Percentiles rank a stretch among this genome's conserved stretches.
phyloP scores from a whole-genome alignment of 2,113 vertebrate species.

The Morone saxatilis region DNA sequence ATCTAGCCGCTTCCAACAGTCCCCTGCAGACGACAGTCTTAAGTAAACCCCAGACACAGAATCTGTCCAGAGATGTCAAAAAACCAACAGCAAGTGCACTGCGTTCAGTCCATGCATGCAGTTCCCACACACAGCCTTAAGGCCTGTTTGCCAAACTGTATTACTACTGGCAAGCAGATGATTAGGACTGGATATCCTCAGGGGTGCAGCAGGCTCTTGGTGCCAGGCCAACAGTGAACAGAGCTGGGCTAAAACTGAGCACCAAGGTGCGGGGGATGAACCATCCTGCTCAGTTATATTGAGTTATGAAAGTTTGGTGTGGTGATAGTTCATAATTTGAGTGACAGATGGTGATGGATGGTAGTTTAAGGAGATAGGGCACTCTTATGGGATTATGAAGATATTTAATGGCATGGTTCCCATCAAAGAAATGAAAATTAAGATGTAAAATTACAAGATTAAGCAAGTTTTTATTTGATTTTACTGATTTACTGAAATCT shows the following conservation, averaged over 20 bases:
- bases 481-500: background rate
- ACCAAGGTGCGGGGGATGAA: slow-evolving; percentile 10
- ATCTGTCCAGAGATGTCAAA: background rate
- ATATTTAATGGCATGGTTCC: background rate
- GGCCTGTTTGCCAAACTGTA: slow-evolving; percentile 48
- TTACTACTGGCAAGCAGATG: slow-evolving; percentile 44
- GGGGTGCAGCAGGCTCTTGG: slow-evolving; percentile 39
- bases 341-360: slow-evolving; percentile 28
- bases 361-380: background rate
- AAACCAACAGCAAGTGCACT: slow-evolving; percentile 28
- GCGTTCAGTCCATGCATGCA: background rate
- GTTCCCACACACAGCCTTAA: slow-evolving; percentile 39
- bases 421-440: background rate
- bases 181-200: slow-evolving; percentile 61
- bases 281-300: background rate
- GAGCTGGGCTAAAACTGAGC: slow-evolving; percentile 25
- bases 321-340: slow-evolving; percentile 22
- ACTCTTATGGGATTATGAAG: background rate
- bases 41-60: slow-evolving; percentile 19
- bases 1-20: slow-evolving; percentile 8
- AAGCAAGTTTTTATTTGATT: background rate
- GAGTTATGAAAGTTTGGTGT: slow-evolving; percentile 21
- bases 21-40: background rate
- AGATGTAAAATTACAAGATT: background rate
- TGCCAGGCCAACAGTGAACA: slow-evolving; percentile 43